Evolutionary conservation across 2,113 vertebrate genomes (phyloP).

Genomic region (Neolamprologus tretocephalus): DNA sequence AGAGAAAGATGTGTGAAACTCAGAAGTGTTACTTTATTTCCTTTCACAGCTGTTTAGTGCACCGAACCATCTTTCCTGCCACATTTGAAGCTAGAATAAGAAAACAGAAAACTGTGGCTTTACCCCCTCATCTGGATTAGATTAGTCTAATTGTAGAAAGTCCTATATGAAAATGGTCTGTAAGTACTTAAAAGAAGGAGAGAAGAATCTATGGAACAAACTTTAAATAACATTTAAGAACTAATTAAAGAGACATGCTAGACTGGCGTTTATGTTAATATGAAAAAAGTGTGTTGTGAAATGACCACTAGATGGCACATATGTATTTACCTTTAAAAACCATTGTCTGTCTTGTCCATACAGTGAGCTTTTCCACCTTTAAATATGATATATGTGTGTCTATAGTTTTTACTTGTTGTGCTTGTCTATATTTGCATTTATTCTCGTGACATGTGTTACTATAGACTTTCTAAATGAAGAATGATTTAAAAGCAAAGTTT

Average conservation of each 20-base stretch:
- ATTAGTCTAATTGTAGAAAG: background rate
- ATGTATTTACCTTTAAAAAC: background rate
- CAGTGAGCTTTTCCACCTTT: background rate
- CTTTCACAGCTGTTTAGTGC: background rate
- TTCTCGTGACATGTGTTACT: background rate
- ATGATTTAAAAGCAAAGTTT: background rate
- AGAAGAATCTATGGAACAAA: background rate
- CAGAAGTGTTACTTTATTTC: slow-evolving; percentile 14
- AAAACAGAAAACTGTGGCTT: background rate
- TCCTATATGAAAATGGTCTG: background rate
- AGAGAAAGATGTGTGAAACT: slow-evolving; percentile 16
- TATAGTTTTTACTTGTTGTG: background rate
- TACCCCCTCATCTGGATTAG: background rate
- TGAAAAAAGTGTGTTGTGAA: background rate
- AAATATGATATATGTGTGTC: background rate
- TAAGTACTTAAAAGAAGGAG: background rate
- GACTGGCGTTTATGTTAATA: background rate
- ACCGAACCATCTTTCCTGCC: background rate
- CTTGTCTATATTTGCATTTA: background rate
- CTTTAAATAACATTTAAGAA: background rate
- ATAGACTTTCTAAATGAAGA: background rate
- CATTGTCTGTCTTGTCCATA: background rate
- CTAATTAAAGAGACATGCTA: background rate
- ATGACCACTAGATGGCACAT: slow-evolving; percentile 50
- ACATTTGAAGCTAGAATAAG: background rate